Conservation (phyloP, 2,797 vertebrate species). For the Mycteria americana region DNA sequence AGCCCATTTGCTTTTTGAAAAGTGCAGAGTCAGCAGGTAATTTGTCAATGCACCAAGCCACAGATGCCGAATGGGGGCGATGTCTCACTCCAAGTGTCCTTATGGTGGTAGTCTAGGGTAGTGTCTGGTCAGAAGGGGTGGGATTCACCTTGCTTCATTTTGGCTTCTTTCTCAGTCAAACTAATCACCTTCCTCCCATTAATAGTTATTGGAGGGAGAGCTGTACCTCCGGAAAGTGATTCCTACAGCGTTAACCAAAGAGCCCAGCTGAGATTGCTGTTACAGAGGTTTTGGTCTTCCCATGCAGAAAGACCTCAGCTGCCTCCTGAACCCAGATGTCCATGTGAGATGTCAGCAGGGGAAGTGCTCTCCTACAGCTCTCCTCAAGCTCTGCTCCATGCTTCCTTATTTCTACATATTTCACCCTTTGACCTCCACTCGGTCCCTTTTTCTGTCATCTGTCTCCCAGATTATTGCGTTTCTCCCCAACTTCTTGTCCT, state of each 20-base stretch:
- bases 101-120: not conserved
- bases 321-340: not conserved
- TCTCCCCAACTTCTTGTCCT: not conserved
- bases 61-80: not conserved
- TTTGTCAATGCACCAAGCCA: not conserved
- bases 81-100: not conserved
- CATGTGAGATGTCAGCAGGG: not conserved
- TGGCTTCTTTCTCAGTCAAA: not conserved
- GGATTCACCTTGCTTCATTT: not conserved
- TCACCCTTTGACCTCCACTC: not conserved
- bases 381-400: not conserved
- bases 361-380: not conserved
- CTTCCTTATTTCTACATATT: not conserved
- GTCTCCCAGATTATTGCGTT: not conserved
- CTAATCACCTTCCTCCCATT: not conserved
- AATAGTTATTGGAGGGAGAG: not conserved
- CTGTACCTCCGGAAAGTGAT: not conserved
- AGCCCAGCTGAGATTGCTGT: not conserved
- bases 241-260: not conserved
- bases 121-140: not conserved
- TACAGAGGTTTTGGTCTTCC: not conserved
- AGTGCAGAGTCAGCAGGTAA: not conserved
- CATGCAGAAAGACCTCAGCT: not conserved
- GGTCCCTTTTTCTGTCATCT: not conserved
- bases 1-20: not conserved